phyloP scores from a whole-genome alignment of 2,888 invertebrate species.

The Latrodectus hesperus region DNA sequence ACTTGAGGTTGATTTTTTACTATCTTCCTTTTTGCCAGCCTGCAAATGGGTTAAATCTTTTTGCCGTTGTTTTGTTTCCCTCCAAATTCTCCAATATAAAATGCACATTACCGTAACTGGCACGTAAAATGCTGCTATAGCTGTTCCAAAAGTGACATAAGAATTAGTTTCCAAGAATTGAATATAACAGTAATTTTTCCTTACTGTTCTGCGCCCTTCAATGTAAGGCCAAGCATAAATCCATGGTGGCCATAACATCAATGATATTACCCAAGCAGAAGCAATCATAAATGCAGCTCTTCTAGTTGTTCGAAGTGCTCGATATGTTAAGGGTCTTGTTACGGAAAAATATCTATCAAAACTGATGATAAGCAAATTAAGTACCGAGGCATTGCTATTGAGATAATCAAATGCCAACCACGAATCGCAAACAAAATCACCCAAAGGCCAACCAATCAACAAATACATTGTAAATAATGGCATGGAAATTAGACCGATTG shows the following conservation, averaged over 20 bases:
- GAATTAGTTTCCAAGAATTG: constrained; percentile 77
- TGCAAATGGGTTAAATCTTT: constrained; percentile 74
- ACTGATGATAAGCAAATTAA: constrained; percentile 78
- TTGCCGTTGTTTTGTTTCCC: constrained; percentile 77
- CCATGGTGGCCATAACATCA: constrained; percentile 79
- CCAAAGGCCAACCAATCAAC: constrained; percentile 77
- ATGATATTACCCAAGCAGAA: constrained; percentile 77
- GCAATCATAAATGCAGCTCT: constrained; percentile 78
- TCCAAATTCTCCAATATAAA: constrained; percentile 73
- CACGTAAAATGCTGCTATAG: constrained; percentile 78
- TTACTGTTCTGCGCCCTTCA: constrained; percentile 76
- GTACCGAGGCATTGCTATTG: constrained; percentile 78
- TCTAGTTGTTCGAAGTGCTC: constrained; percentile 77
- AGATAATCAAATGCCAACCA: constrained; percentile 79
- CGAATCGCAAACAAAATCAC: constrained; percentile 75
- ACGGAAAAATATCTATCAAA: constrained; percentile 77
- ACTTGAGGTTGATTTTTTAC: constrained; percentile 72
- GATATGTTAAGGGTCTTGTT: constrained; percentile 78
- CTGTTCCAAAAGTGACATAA: constrained; percentile 77
- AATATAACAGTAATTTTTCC: constrained; percentile 77
- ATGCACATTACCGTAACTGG: constrained; percentile 77
- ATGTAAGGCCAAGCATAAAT: constrained; percentile 79
- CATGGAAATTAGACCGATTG: constrained; percentile 78
- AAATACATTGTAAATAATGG: constrained; percentile 78
- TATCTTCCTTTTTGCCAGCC: constrained; percentile 72